Evolutionary conservation across 2,113 vertebrate genomes (phyloP).

Genomic region (Elephas maximus): DNA sequence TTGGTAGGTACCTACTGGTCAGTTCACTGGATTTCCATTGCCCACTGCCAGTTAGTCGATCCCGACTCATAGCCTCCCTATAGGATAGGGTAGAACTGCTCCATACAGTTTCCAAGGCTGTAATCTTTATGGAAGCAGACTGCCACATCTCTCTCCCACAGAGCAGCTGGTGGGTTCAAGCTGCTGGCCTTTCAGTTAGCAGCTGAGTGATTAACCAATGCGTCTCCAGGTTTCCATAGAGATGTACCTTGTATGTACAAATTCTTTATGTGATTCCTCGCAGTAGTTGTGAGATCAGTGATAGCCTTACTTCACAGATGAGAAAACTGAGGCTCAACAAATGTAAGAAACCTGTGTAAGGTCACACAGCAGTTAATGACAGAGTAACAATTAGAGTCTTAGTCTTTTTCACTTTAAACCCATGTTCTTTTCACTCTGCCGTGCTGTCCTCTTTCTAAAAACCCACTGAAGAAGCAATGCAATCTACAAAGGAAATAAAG

Average conservation of each 20-base stretch:
- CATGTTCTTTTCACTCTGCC: background rate
- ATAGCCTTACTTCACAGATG: background rate
- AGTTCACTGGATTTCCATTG: background rate
- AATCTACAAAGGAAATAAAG: background rate
- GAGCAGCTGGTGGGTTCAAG: too few species aligned
- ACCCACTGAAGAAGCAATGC: background rate
- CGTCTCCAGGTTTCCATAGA: background rate
- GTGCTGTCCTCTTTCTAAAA: background rate
- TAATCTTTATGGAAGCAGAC: too few species aligned
- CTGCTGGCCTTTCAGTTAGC: too few species aligned
- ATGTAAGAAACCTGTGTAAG: background rate
- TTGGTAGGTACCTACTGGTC: background rate
- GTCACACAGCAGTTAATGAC: background rate
- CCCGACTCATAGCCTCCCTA: too few species aligned
- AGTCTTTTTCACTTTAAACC: background rate
- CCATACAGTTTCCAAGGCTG: too few species aligned
- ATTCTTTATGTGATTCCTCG: background rate
- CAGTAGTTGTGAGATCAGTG: conserved; percentile 4
- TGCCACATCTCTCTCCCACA: too few species aligned
- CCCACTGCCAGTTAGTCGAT: too few species aligned
- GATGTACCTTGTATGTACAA: background rate
- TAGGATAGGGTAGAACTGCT: too few species aligned
- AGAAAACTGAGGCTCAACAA: background rate
- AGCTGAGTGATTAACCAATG: too few species aligned
- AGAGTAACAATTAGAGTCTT: background rate